A percentile compares a stretch with the other conserved stretches of the same genome.
Conservation (phyloP, 2,797 vertebrate genomes). For the Tapirus indicus region DNA sequence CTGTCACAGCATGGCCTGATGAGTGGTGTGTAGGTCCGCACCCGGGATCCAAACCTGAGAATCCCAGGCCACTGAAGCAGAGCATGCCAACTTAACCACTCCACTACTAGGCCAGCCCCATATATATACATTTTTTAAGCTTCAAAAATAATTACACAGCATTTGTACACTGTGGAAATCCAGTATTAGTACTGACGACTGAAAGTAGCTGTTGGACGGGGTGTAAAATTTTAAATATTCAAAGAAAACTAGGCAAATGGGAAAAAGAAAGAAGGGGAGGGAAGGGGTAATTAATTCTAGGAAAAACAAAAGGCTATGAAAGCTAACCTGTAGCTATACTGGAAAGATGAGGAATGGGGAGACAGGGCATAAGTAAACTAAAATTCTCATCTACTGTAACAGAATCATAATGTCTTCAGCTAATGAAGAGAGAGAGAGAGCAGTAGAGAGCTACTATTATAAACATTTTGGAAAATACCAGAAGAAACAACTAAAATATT, state of each 20-base stretch:
- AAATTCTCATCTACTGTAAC: background rate
- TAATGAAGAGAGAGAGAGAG: background rate
- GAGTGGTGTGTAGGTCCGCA: too few species aligned
- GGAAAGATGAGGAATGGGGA: slow-evolving; percentile 28
- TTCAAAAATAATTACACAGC: background rate
- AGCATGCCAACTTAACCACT: too few species aligned
- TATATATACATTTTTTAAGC: background rate
- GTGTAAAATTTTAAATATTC: background rate
- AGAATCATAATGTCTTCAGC: background rate
- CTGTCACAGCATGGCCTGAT: too few species aligned
- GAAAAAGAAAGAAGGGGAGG: background rate
- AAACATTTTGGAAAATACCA: background rate
- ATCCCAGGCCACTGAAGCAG: too few species aligned
- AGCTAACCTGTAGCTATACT: background rate
- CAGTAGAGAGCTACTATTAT: background rate
- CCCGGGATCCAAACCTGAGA: too few species aligned
- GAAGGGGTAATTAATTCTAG: background rate
- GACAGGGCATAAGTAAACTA: background rate
- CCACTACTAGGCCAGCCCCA: too few species aligned
- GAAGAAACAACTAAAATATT: slow-evolving; percentile 9
- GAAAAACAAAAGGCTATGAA: slow-evolving; percentile 27
- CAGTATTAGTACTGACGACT: background rate
- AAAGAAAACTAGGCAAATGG: slow-evolving; percentile 29
- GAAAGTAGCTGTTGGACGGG: background rate
- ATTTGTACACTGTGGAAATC: background rate